Conservation (phyloP, 1,140 invertebrate genomes). For the Conus ventricosus region DNA sequence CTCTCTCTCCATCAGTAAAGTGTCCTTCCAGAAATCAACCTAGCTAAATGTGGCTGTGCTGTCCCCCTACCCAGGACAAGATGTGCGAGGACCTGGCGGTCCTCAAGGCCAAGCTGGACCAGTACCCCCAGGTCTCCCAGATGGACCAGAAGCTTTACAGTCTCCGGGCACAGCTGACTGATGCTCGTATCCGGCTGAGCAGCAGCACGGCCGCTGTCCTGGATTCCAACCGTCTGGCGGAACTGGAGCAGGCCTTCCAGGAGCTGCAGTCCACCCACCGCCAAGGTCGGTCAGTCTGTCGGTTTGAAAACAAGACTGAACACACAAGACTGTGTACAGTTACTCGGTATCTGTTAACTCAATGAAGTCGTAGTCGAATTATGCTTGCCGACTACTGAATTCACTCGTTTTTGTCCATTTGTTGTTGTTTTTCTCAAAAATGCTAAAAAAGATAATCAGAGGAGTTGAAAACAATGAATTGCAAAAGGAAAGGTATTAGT, state of each 20-base stretch:
- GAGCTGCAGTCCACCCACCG: background rate
- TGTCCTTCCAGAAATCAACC: no score
- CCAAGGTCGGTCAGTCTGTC: background rate
- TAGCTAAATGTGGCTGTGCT: no score
- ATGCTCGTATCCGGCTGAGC: constrained; percentile 26
- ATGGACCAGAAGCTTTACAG: constrained; percentile 22
- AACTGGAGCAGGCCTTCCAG: constrained; percentile 17
- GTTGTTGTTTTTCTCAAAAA: no score
- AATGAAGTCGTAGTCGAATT: no score
- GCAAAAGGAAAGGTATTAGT: no score
- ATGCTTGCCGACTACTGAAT: no score
- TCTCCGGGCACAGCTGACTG: constrained; percentile 15
- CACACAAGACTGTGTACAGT: background rate
- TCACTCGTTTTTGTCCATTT: no score
- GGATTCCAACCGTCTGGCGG: constrained; percentile 22
- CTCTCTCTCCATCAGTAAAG: background rate
- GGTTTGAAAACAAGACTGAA: background rate
- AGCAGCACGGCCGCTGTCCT: constrained; percentile 12
- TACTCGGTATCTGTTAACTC: no score
- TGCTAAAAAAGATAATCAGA: no score
- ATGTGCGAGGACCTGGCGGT: background rate
- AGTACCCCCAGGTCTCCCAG: constrained; percentile 17
- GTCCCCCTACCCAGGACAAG: background rate
- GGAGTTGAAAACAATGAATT: no score
- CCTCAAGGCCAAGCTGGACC: constrained; percentile 5